These are phyloP conservation scores for Philopedon plagiatum DNA, from an alignment of 2,888 invertebrate species.

Conservation along the genomic window DNA sequence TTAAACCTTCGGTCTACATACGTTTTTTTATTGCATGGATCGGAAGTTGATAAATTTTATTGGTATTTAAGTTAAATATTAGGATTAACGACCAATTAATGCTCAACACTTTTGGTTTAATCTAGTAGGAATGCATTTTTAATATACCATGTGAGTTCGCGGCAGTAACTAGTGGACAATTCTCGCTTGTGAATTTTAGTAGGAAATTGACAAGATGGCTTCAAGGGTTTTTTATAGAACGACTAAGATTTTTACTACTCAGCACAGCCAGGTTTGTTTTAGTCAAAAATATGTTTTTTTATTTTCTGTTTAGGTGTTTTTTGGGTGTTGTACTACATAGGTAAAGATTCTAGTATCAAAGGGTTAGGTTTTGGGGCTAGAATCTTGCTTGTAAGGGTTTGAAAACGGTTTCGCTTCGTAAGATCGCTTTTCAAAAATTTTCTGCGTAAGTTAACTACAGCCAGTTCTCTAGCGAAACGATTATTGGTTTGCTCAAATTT, in stretches of 20 bases:
- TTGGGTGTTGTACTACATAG: no score
- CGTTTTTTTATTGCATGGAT: background rate
- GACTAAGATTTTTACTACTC: background rate
- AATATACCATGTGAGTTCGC: background rate
- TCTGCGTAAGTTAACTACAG: no score
- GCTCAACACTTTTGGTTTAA: conserved; percentile 1
- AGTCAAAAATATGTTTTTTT: background rate
- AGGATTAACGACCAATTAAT: background rate
- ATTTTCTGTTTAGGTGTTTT: no score
- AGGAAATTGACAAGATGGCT: background rate
- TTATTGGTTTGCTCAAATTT: no score
- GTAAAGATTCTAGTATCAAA: no score
- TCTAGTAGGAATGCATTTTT: background rate
- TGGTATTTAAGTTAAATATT: conserved; percentile 8
- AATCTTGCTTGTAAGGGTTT: no score
- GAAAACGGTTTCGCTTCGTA: no score
- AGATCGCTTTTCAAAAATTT: no score
- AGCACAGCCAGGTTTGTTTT: background rate
- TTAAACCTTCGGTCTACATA: background rate
- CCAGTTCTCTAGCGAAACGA: no score
- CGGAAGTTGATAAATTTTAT: background rate
- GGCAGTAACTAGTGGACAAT: background rate
- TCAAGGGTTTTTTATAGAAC: background rate
- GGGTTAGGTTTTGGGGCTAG: no score
- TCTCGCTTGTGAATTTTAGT: background rate